Evolutionary conservation across 2,888 invertebrate genomes (phyloP), one percentile per base, ranked within the genome.

Genomic region (Lymantria monacha): DNA sequence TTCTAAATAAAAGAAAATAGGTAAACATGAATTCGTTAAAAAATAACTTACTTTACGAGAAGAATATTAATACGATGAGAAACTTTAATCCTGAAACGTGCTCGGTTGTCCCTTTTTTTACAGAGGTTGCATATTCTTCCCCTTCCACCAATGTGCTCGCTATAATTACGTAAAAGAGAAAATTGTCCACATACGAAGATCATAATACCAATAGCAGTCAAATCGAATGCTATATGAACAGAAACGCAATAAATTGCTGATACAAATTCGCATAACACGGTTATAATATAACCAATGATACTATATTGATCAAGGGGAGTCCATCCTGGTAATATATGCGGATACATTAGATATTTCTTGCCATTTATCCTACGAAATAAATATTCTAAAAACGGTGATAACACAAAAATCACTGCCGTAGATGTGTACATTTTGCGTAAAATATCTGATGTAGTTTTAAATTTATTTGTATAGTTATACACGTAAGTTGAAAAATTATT

Each of bases 181-280:
- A 80, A 86, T 57, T 87, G 86, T 0, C 86, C 87, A 44, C 81
- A 77, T n/a, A 79, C 57, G 47, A 85, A 85, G 48, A 85, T 80
- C 80, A 87, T 85, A 8, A 85, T 59, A 0, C 85, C 85, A 0
- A 85, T 69, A 9, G 72, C 66, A 0, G 76, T 71, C 30, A 80
- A 53, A 58, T 89, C 89, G 49, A 87, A 89, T 1, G 73, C 76
- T 10, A 72, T 54, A 48, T 89, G 89, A 1, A 83, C 68, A 13
- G 45, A 53, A 0, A 87, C 83, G 41, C 80, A 82, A 50, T 81
- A 87, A 1, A 73, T 36, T 0, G 84, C 64, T 0, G 82, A 74
- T 2, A 83, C 51, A 1, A 61, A 54, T 63, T 89, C 89, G 13
- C 70, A 54, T 1, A 68, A 1, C 37, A 87, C 54, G 0, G 70